Evolutionary conservation across 2,888 invertebrate genomes (phyloP).

Genomic region (Argyra leucocephala): DNA sequence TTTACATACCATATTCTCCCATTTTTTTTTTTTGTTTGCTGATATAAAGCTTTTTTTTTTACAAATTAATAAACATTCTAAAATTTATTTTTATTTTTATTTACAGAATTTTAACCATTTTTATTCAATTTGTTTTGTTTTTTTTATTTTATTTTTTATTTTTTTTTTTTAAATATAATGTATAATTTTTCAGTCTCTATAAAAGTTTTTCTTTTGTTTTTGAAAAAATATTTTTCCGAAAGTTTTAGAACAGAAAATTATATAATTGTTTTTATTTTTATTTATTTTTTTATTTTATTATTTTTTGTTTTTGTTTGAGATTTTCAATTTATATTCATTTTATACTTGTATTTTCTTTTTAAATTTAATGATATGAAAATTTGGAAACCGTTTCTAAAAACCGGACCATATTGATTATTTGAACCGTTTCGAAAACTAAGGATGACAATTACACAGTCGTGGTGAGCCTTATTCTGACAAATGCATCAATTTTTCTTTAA

Average conservation of each 20-base stretch:
- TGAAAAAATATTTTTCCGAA: constrained; percentile 6
- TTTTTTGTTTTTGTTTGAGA: background rate
- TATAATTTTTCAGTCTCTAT: constrained; percentile 6
- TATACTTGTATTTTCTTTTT: background rate
- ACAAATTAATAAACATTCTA: constrained; percentile 6
- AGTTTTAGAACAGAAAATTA: constrained; percentile 3
- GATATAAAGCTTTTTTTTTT: constrained; percentile 4
- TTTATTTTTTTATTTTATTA: background rate
- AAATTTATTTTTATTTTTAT: background rate
- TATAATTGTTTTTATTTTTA: background rate
- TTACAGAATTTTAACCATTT: constrained; percentile 3
- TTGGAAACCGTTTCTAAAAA: no score
- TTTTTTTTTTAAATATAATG: constrained; percentile 2
- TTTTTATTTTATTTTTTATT: background rate
- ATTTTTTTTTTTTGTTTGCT: background rate
- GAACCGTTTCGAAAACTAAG: no score
- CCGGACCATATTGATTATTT: no score
- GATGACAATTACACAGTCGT: no score
- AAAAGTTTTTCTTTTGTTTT: constrained; percentile 4
- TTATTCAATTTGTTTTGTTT: background rate
- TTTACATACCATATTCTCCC: background rate
- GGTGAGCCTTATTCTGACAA: no score
- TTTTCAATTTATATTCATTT: background rate
- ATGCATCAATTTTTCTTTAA: no score
- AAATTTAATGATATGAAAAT: background rate